These are phyloP conservation scores for Silvanus unidentatus DNA, from an alignment of 2,888 invertebrate genomes.

Conservation along the genomic window DNA sequence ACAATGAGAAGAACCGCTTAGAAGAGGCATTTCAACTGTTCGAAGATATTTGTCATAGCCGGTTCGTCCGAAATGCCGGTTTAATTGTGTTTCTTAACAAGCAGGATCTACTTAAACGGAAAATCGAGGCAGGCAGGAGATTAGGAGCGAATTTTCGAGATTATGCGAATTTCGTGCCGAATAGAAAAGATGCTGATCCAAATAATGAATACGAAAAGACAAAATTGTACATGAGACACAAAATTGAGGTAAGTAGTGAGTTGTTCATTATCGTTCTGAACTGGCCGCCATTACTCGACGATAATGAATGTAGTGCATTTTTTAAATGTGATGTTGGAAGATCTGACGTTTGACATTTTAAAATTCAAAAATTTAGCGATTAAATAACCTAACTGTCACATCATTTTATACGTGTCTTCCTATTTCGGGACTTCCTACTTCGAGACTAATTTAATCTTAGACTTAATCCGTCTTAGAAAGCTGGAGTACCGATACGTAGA, in stretches of 20 bases:
- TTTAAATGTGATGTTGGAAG: too few species aligned
- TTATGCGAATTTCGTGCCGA: slow-evolving; percentile 51
- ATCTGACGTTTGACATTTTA: slow-evolving; percentile 5
- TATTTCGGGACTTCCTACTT: too few species aligned
- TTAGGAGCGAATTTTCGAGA: slow-evolving; percentile 63
- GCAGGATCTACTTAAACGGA: slow-evolving; percentile 67
- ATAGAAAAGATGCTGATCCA: slow-evolving; percentile 43
- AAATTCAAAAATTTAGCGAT: not conserved
- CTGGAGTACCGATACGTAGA: too few species aligned
- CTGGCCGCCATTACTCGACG: too few species aligned
- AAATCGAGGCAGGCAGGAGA: slow-evolving; percentile 60
- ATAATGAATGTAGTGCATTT: too few species aligned
- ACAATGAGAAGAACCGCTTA: slow-evolving; percentile 62
- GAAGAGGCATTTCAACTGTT: slow-evolving; percentile 67
- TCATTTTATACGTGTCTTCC: too few species aligned
- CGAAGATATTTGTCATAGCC: slow-evolving; percentile 72
- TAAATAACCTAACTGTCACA: too few species aligned
- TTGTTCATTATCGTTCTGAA: too few species aligned
- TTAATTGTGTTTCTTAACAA: slow-evolving; percentile 79
- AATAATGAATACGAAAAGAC: slow-evolving; percentile 61
- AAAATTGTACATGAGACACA: slow-evolving; percentile 60
- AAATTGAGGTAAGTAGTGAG: slow-evolving; percentile 58
- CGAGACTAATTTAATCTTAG: too few species aligned
- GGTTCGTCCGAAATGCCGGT: slow-evolving; percentile 68
- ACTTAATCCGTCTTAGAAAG: too few species aligned